Evolutionary conservation across 2,113 vertebrate genomes (phyloP).

Genomic region (rabbit (Oryctolagus cuniculus)): mOryCun1.1 NC_091439.1:33454001-33454500

Average conservation of each 20-base stretch:
- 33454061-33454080: neutral
- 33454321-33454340: neutral
- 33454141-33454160: fast-evolving
- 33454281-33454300: neutral
- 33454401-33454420: neutral
- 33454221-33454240: neutral
- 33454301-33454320: neutral
- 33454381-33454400: neutral
- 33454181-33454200: neutral
- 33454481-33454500: too few relatives aligned
- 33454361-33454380: neutral
- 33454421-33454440: too few relatives aligned
- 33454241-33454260: neutral
- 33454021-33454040: neutral
- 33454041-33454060: neutral
- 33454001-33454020: neutral
- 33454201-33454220: neutral
- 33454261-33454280: neutral
- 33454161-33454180: neutral
- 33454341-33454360: neutral
- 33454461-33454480: too few relatives aligned
- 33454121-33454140: neutral
- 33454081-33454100: neutral
- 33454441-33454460: too few relatives aligned
- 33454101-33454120: too few relatives aligned